A percentile compares a stretch with the other conserved stretches of the same genome.
phyloP scores from a whole-genome alignment of 2,888 invertebrate genomes.

The Drosophila anceps region DNA sequence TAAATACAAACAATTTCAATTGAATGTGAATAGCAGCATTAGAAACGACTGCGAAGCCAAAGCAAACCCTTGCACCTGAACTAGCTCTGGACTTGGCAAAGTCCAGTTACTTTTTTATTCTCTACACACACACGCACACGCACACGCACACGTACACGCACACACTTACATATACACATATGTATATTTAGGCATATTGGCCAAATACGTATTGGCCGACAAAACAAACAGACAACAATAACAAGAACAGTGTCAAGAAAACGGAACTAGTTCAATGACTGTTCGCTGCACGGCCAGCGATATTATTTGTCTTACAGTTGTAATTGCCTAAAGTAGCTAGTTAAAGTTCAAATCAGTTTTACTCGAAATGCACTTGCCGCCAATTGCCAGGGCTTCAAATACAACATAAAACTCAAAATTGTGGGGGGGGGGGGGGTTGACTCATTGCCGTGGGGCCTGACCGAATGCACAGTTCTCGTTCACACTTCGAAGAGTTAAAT shows the following conservation, averaged over 20 bases:
- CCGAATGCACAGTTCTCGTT: background rate
- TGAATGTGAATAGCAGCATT: background rate
- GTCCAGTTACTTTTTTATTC: background rate
- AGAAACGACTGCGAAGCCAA: constrained; percentile 30
- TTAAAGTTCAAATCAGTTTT: background rate
- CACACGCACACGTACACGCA: background rate
- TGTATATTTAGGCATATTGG: constrained; percentile 35
- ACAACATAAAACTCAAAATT: background rate
- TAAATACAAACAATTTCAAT: background rate
- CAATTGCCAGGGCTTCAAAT: background rate
- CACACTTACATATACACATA: too few relatives aligned
- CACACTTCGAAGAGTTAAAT: too few relatives aligned
- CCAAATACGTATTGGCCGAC: constrained; percentile 43
- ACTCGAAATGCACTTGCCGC: background rate
- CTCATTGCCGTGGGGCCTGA: background rate
- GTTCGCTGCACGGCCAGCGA: constrained; percentile 39
- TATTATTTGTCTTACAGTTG: constrained; percentile 45
- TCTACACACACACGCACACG: background rate
- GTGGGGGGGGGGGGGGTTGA: too few relatives aligned
- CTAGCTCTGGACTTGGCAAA: constrained; percentile 25
- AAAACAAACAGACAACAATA: constrained; percentile 15
- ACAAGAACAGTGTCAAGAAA: constrained; percentile 37
- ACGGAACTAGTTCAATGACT: constrained; percentile 75
- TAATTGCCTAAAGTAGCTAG: constrained; percentile 21
- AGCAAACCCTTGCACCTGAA: constrained; percentile 33